Evolutionary conservation across 2,113 vertebrate species (phyloP).

Genomic region (Diglossa brunneiventris): DNA sequence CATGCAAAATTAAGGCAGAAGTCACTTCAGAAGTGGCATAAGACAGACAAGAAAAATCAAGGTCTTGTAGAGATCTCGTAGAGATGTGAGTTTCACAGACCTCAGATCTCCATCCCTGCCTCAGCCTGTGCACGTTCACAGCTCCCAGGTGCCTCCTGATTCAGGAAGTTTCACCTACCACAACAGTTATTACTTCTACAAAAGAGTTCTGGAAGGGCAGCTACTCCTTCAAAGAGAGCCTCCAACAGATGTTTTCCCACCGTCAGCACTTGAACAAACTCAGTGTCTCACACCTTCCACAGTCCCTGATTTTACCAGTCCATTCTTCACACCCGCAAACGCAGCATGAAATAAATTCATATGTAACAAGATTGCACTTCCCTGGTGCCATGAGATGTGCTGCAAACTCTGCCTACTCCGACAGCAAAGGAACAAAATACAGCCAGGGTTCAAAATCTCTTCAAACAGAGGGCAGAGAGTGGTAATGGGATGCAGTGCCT

Average conservation of each 20-base stretch:
- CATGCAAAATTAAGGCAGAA: background rate
- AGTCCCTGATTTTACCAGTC: background rate
- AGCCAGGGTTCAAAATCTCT: background rate
- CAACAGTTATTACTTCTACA: conserved; percentile 9
- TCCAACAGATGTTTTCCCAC: conserved; percentile 16
- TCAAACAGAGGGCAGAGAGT: background rate
- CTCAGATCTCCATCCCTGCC: background rate
- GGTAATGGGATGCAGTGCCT: background rate
- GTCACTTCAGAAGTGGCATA: background rate
- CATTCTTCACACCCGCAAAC: background rate
- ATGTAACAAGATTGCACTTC: background rate
- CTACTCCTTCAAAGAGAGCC: conserved; percentile 33
- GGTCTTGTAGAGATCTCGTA: background rate
- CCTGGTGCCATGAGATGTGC: background rate
- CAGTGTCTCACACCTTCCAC: background rate
- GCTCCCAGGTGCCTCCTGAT: conserved; percentile 12
- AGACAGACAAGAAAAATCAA: background rate
- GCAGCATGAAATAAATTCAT: background rate
- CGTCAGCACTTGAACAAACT: background rate
- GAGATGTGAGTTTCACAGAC: background rate
- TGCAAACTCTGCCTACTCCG: background rate
- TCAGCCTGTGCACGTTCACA: background rate
- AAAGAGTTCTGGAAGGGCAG: conserved; percentile 15
- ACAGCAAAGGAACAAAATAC: background rate
- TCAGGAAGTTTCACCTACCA: background rate